Conservation (phyloP, 2,888 invertebrate genomes). For the Cerastis rubricosa region DNA sequence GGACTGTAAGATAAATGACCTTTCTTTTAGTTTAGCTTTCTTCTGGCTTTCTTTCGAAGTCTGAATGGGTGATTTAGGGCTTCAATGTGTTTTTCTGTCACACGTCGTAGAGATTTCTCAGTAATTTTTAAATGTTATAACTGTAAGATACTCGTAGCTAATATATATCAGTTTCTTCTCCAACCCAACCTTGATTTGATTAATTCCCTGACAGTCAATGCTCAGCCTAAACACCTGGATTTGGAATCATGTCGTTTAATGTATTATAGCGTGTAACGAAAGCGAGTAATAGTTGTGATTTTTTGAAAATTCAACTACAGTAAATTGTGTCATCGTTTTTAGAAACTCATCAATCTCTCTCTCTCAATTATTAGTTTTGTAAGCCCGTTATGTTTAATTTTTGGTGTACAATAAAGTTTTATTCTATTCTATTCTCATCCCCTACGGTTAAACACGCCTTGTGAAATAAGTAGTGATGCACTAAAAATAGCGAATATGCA, state of each 20-base stretch:
- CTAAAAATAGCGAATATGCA: no score
- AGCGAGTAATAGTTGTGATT: no score
- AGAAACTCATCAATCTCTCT: no score
- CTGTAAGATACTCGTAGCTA: no score
- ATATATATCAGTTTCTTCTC: not conserved
- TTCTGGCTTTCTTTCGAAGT: not conserved
- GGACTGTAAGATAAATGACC: constrained; percentile 20
- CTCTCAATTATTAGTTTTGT: no score
- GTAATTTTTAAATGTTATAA: not conserved
- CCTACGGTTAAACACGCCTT: no score
- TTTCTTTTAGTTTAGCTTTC: constrained; percentile 9
- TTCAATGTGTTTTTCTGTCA: not conserved
- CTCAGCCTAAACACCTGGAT: not conserved
- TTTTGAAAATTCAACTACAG: no score
- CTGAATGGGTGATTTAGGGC: not conserved
- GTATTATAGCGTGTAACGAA: not conserved
- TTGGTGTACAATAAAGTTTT: no score
- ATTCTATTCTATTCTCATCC: no score
- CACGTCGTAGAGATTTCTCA: not conserved
- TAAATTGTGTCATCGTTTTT: no score
- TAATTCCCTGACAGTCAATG: not conserved
- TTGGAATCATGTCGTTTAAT: not conserved
- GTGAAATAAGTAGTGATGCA: no score
- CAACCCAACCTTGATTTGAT: not conserved
- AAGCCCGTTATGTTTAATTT: no score